phyloP scores from a whole-genome alignment of 1,140 invertebrate genomes.

The Epicauta chinensis region DNA sequence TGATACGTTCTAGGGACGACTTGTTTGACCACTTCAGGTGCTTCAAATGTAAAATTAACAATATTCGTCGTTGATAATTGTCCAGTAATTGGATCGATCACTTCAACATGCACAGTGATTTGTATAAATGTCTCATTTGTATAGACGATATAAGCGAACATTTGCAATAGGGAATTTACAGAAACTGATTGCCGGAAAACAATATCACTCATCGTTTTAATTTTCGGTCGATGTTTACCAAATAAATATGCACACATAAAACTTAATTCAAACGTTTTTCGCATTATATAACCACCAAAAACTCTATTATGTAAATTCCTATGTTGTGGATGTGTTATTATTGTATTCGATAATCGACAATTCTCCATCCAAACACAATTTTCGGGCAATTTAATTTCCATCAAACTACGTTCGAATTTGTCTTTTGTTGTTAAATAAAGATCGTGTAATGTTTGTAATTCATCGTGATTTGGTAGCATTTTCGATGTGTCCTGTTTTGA shows the following conservation, averaged over 20 bases:
- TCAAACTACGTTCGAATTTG: slow-evolving; percentile 15
- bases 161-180: slow-evolving; percentile 63
- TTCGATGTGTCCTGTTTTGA: slow-evolving; percentile 54
- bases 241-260: slow-evolving; percentile 57
- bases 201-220: slow-evolving; percentile 65
- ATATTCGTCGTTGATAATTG: no score
- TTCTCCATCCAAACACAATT: slow-evolving; percentile 63
- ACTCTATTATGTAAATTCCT: slow-evolving; percentile 75
- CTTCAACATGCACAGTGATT: no score
- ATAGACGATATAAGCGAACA: slow-evolving; percentile 65
- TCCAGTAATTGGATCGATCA: no score
- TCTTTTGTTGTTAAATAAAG: no score
- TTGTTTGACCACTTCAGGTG: no score
- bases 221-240: slow-evolving; percentile 53
- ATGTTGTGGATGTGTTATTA: slow-evolving; percentile 65
- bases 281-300: slow-evolving; percentile 80
- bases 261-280: slow-evolving; percentile 66
- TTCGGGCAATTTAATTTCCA: slow-evolving; percentile 43
- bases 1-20: no score
- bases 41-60: no score
- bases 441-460: slow-evolving; percentile 62
- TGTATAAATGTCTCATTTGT: slow-evolving; percentile 53
- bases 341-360: slow-evolving; percentile 53
- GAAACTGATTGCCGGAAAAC: slow-evolving; percentile 62
- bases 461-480: slow-evolving; percentile 54